Conservation (phyloP, 2,113 vertebrate genomes). For the Cisticola juncidis region DNA sequence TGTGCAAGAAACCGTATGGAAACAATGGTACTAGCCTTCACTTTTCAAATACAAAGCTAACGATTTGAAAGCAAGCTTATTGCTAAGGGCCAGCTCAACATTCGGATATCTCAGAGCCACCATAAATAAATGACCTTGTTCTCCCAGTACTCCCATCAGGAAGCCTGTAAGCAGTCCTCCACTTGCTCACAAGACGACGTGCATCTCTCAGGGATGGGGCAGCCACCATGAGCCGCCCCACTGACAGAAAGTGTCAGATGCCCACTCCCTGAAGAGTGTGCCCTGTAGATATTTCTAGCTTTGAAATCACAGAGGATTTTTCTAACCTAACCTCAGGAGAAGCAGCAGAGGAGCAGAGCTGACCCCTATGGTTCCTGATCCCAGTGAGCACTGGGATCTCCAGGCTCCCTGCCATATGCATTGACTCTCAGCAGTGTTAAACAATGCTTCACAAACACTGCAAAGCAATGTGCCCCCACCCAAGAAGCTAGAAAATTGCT, state of each 20-base stretch:
- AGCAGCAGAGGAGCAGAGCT: neutral
- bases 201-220: neutral
- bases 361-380: rapidly evolving
- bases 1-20: neutral
- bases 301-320: neutral
- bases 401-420: neutral
- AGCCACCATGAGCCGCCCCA: neutral
- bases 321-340: neutral
- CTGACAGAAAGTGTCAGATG: neutral
- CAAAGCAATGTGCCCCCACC: neutral
- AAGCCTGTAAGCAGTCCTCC: neutral
- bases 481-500: neutral
- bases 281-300: neutral
- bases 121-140: neutral
- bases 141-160: neutral
- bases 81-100: rapidly evolving
- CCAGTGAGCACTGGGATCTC: neutral
- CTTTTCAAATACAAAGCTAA: neutral
- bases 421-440: neutral
- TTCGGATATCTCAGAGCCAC: neutral
- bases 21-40: neutral
- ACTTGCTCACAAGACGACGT: rapidly evolving
- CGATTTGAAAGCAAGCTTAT: neutral
- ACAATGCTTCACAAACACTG: neutral
- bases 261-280: neutral